These are phyloP conservation scores for Ceratina australensis DNA, from an alignment of 1,140 invertebrate genomes.

Conservation along the genomic window DNA sequence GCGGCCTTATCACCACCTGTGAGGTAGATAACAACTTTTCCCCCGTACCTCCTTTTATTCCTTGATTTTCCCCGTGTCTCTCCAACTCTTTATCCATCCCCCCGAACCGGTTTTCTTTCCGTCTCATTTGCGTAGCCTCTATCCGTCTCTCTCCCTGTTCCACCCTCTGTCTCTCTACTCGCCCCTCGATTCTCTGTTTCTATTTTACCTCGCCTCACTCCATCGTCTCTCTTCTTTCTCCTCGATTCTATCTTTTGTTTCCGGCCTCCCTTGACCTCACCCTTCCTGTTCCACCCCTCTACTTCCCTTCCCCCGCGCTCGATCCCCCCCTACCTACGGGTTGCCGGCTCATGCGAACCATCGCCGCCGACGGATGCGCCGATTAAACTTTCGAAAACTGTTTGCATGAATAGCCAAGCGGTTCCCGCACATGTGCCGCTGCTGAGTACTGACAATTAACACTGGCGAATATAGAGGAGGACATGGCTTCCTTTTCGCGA, in stretches of 20 bases:
- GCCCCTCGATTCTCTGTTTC: conserved; percentile 22
- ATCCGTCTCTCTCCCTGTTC: conserved; percentile 27
- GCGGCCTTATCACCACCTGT: conserved; percentile 72
- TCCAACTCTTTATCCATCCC: not conserved
- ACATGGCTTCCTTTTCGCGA: conserved; percentile 51
- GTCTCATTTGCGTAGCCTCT: conserved; percentile 36
- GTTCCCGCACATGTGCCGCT: conserved; percentile 64
- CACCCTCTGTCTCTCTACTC: conserved; percentile 2
- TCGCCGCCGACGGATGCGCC: conserved; percentile 67
- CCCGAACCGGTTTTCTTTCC: conserved; percentile 10
- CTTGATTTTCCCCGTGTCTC: conserved; percentile 22
- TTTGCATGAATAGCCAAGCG: conserved; percentile 75
- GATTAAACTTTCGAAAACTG: conserved; percentile 77
- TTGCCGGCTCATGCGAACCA: conserved; percentile 64
- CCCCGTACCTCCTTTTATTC: conserved; percentile 50
- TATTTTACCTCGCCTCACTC: conserved; percentile 6
- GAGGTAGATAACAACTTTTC: conserved; percentile 74
- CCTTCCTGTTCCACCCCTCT: conserved; percentile 22
- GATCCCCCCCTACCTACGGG: too few relatives aligned
- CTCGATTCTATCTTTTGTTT: conserved; percentile 35
- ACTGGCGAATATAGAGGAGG: conserved; percentile 64
- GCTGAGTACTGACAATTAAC: conserved; percentile 73
- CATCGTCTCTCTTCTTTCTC: conserved; percentile 26
- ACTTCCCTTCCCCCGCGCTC: conserved; percentile 45
- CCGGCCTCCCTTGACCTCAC: conserved; percentile 38